Conservation (phyloP, 2,113 vertebrate species). For the Actinemys pallida region DNA sequence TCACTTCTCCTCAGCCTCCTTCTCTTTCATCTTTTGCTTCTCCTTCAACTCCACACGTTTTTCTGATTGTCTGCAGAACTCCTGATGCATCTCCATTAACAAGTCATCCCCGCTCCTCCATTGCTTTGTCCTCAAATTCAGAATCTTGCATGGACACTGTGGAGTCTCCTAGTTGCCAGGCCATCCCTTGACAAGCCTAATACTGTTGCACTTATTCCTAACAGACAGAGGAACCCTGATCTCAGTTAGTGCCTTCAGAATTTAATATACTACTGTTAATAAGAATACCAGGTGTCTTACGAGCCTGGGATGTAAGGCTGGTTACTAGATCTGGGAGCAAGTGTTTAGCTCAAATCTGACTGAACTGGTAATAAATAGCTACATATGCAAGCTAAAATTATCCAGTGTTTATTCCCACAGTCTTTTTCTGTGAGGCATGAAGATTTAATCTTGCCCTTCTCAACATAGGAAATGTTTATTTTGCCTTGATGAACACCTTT, state of each 20-base stretch:
- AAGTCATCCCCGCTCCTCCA: not conserved
- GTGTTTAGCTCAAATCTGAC: not conserved
- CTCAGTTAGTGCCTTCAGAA: not conserved
- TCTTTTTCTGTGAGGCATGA: not conserved
- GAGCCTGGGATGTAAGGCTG: not conserved
- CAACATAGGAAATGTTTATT: not conserved
- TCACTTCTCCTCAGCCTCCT: not conserved
- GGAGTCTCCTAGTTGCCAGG: not conserved
- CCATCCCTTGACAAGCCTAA: not conserved
- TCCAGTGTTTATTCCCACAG: not conserved
- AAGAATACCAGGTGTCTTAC: not conserved
- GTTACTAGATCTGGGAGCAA: not conserved
- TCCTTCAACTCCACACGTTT: accelerated
- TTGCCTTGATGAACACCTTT: not conserved
- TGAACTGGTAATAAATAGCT: not conserved
- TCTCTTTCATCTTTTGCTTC: not conserved
- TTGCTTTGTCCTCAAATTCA: not conserved
- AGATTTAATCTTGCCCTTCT: not conserved
- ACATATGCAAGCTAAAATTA: not conserved
- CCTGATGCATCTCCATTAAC: not conserved
- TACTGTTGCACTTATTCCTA: not conserved
- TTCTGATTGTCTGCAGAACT: not conserved
- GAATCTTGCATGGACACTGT: not conserved
- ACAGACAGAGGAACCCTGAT: not conserved
- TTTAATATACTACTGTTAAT: not conserved